Evolutionary conservation across 1,140 invertebrate species (phyloP).

Genomic region (Drosophila grimshawi): DNA sequence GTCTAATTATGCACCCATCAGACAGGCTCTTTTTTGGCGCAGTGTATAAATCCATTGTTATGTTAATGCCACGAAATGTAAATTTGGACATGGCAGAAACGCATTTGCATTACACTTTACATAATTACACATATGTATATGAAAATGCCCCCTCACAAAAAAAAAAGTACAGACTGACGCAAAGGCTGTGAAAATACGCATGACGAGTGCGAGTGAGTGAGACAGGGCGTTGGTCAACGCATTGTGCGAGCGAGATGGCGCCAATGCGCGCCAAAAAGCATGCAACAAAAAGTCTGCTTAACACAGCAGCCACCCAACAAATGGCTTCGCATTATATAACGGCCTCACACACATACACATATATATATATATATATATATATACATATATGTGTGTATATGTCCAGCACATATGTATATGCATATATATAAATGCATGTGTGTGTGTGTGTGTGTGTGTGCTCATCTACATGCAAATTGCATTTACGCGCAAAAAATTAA

Average conservation of each 20-base stretch:
- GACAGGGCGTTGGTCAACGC: constrained; percentile 27
- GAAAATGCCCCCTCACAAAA: constrained; percentile 5
- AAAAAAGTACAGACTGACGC: constrained; percentile 51
- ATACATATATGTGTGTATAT: constrained; percentile 18
- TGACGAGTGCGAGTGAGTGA: constrained; percentile 9
- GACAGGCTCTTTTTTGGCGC: not conserved
- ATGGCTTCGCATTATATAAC: constrained; percentile 36
- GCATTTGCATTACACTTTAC: constrained; percentile 20
- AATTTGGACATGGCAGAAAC: not conserved
- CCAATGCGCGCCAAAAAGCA: constrained; percentile 59
- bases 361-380: constrained; percentile 14
- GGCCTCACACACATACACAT: constrained; percentile 7
- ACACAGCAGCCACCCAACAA: constrained; percentile 14
- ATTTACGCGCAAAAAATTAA: constrained; percentile 83
- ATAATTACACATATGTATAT: constrained; percentile 26
- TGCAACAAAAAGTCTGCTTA: constrained; percentile 47
- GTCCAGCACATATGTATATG: constrained; percentile 15
- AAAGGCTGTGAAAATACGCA: constrained; percentile 18
- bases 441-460: constrained; percentile 13
- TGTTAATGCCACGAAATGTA: constrained; percentile 4
- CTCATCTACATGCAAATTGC: constrained; percentile 77
- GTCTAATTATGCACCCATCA: too few relatives aligned
- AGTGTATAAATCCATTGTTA: not conserved
- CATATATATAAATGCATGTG: constrained; percentile 18
- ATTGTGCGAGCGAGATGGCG: constrained; percentile 43